Evolutionary conservation across 1,140 invertebrate genomes (phyloP), one percentile per base, ranked within the genome.

Genomic region (Tachypleus tridentatus): DNA sequence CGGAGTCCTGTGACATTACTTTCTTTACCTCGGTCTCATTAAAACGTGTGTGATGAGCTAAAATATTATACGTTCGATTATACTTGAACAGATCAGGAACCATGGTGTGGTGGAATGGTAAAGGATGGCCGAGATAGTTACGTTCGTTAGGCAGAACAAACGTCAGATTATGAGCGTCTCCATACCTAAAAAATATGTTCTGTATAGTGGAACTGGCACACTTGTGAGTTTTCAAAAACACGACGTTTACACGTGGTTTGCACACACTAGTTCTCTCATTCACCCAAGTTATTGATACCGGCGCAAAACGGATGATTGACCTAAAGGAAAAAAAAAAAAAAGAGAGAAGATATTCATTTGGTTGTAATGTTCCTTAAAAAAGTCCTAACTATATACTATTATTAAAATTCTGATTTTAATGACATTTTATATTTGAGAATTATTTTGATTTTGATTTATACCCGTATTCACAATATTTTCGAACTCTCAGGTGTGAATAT

Each of bases 101-200:
- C 56, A 70, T 57, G 5, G 53, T 49, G 7, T 52, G 49, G 50
- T 63, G 62, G 60, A 72, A 73, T 4, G 65, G 69, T 51, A 61
- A 57, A 51, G 69, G 70, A 62, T 75, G 67, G 6, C 74, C 74
- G 5, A 74, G 61, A 63, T 74, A 74, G 61, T 74, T 74, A 4
- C 67, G 64, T 29, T 61, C 60, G 5, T 61, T 58, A 48, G 64
- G 64, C 6, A 65, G 51, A 4, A 65, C 60, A 51, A 65, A 65
- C 9, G 64, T 52, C 8, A 65, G 52, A 52, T 65, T 65, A 48
- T 56, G 63, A 49, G 52, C 48, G 53, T 65, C 64, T 5, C 64
- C 64, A n/a, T 63, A 65, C 29, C 64, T 4, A 60, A 65, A 63
- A 9, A 65, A 54, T 10, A 65, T 62, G 64, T 65, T 65, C 48